Evolutionary conservation across 1,140 invertebrate genomes (phyloP).

Genomic region (Anastrepha ludens): DNA sequence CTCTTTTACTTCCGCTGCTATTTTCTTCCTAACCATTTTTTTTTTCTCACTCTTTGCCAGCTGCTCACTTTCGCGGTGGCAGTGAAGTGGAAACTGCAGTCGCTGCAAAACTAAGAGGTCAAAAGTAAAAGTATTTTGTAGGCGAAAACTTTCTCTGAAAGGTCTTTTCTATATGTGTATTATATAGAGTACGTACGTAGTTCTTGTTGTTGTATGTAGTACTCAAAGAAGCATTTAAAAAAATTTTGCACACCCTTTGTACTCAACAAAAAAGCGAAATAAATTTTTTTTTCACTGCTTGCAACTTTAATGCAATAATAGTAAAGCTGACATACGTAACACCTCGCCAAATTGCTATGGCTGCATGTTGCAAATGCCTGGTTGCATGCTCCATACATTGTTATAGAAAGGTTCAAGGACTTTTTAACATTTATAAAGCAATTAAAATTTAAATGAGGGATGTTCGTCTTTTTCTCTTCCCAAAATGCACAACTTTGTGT

Average conservation of each 20-base stretch:
- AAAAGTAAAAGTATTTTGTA: background rate
- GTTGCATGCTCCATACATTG: background rate
- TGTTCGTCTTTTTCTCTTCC: background rate
- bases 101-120: background rate
- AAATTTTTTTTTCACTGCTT: background rate
- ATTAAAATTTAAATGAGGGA: constrained; percentile 74
- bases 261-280: background rate
- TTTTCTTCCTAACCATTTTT: background rate
- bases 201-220: background rate
- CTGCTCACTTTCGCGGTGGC: background rate
- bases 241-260: background rate
- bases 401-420: constrained; percentile 70
- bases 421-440: constrained; percentile 74
- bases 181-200: background rate
- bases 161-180: background rate
- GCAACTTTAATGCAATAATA: background rate
- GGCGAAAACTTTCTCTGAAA: background rate
- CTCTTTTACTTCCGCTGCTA: background rate
- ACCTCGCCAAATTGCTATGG: background rate
- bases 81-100: background rate
- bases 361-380: background rate
- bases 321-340: background rate
- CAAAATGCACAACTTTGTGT: background rate
- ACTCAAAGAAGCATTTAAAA: background rate
- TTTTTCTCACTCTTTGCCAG: background rate